Evolutionary conservation across 1,140 invertebrate species (phyloP).

Genomic region (Cydia fagiglandana): DNA sequence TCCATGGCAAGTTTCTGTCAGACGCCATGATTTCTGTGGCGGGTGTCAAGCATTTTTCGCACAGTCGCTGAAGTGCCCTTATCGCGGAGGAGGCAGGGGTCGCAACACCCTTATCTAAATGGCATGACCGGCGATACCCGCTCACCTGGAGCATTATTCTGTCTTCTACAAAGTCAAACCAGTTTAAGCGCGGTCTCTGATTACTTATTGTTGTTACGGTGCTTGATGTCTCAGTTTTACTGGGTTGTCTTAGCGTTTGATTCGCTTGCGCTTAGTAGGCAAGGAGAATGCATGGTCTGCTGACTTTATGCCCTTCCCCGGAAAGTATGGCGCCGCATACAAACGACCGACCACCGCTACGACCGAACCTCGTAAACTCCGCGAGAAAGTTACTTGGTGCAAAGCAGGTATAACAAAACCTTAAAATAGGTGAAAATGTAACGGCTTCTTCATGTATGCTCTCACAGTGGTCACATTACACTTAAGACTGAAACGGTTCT

Average conservation of each 20-base stretch:
- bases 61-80: conserved; percentile 36
- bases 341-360: conserved; percentile 56
- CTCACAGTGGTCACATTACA: background rate
- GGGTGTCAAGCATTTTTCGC: conserved; percentile 23
- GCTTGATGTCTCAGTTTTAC: background rate
- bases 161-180: background rate
- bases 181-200: background rate
- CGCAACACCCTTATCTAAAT: conserved; percentile 65
- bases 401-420: conserved; percentile 1
- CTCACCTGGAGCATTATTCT: conserved; percentile 43
- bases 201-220: background rate
- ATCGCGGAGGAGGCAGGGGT: conserved; percentile 48
- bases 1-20: background rate
- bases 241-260: background rate
- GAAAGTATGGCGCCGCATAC: conserved; percentile 55
- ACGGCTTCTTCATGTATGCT: background rate
- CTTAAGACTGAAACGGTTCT: background rate
- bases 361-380: conserved; percentile 52
- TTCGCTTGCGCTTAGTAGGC: background rate
- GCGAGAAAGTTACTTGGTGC: conserved; percentile 24
- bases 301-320: conserved; percentile 64
- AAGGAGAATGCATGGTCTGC: conserved; percentile 35
- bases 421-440: background rate
- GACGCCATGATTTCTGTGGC: background rate
- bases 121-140: conserved; percentile 57